Percentiles rank a stretch among this genome's conserved stretches.
phyloP scores from a whole-genome alignment of 2,113 vertebrate genomes.

The Misgurnus mizolepis region DNA sequence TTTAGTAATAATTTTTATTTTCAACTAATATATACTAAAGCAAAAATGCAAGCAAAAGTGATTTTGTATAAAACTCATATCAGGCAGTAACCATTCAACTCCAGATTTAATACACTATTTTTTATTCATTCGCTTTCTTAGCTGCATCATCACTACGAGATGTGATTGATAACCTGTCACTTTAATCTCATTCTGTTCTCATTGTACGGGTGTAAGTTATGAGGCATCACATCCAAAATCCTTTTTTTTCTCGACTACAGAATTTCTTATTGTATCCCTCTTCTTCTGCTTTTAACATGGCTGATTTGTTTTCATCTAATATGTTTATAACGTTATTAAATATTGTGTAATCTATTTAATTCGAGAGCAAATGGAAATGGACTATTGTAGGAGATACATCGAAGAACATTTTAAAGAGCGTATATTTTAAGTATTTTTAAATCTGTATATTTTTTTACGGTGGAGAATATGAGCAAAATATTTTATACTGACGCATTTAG shows the following conservation, averaged over 20 bases:
- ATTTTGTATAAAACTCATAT: background rate
- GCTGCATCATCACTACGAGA: background rate
- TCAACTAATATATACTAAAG: too few relatives aligned
- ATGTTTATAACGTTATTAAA: background rate
- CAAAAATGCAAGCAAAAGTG: background rate
- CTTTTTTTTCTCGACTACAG: background rate
- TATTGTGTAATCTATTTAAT: background rate
- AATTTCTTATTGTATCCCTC: background rate
- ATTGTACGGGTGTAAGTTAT: conserved; percentile 8
- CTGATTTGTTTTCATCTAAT: conserved; percentile 1
- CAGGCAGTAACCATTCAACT: background rate
- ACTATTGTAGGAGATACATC: background rate
- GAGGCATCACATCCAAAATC: background rate
- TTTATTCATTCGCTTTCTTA: conserved; percentile 3
- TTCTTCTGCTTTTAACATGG: background rate
- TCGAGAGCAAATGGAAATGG: background rate
- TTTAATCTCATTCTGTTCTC: conserved; percentile 27
- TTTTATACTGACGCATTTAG: too few relatives aligned
- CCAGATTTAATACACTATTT: background rate
- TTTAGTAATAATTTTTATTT: too few relatives aligned
- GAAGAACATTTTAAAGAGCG: background rate
- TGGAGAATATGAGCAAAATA: too few relatives aligned
- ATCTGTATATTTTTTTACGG: too few relatives aligned
- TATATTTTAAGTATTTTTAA: too few relatives aligned
- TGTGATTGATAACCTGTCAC: conserved; percentile 12